Base-by-base conservation (phyloP, 1,140 invertebrate species). In the Rhynchophorus ferrugineus region DNA sequence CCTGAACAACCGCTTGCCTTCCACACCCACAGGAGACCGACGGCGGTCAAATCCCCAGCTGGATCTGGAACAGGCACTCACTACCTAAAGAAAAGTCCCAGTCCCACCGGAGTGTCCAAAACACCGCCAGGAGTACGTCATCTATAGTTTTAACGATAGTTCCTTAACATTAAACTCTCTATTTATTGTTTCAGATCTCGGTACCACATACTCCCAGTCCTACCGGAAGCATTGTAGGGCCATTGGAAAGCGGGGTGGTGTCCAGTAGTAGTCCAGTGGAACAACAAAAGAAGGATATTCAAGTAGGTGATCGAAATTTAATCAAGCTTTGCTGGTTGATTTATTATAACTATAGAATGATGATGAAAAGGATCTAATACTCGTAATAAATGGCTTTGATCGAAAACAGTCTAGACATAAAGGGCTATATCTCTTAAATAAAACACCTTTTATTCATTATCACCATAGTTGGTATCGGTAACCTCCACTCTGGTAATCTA, bases 81-180 rank as follows among this genome's bases (percentile, higher is more conserved):
- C 65, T 90, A 91, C 68, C 69, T 92, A 61, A 90, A 90, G 71
- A 93, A 92, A 70, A 89, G 84, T 35, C 89, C 89, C 0, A 90
- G 87, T 57, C 89, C 89, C 0, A 90, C 87, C 0, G 85, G 78
- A 35, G 74, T 75, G 16, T 76, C 58, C 14, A 63, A 65, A 54
- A 67, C 56, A 37, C 75, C 72, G 34, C 78, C 72, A 6, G 73
- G 74, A 17, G 67, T 68, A 66, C 61, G 61, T 60, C 17, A 1
- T 18, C 24, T 29, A 29, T 29, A 29, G 24, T 11, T 6, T 29
- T 29, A 29, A 29, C 5, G 5, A 6, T 29, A 29, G 11, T 29
- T 29, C 11, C 11, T 29, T 29, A 29, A 6, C 5, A 11, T 29
- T 29, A 29, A 29, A 42, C 21, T 19, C 5, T 19, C 21, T 22